Percentiles rank a stretch among this genome's conserved stretches.
phyloP scores from a whole-genome alignment of 2,797 vertebrate genomes.

The Acanthurus lineatus region DNA sequence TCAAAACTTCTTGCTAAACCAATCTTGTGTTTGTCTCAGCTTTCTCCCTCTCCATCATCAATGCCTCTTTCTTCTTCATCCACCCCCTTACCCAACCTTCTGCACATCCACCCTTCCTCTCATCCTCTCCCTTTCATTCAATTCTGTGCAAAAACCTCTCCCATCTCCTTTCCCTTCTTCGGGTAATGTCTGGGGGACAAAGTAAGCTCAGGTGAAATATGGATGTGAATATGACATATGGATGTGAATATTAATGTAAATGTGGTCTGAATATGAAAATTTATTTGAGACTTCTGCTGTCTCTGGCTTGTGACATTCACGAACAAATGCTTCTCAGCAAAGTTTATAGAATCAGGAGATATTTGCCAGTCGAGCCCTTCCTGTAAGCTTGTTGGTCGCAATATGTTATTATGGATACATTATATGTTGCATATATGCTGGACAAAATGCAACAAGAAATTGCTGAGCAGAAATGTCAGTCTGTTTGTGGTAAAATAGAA shows the following conservation, averaged over 20 bases:
- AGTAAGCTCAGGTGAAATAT: conserved; percentile 20
- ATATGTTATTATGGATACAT: not conserved
- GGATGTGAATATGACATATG: conserved; percentile 13
- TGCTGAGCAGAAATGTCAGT: not conserved
- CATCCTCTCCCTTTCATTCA: not conserved
- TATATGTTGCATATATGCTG: not conserved
- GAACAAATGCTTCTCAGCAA: not conserved
- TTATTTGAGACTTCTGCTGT: not conserved
- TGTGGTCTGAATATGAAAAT: conserved; percentile 22
- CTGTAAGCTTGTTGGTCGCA: not conserved
- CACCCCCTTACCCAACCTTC: not conserved
- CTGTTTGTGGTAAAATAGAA: not conserved
- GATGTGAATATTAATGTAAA: conserved; percentile 35
- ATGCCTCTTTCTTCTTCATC: conserved; percentile 6
- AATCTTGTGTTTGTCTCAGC: not conserved
- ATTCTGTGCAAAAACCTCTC: conserved; percentile 9
- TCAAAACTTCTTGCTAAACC: conserved; percentile 3
- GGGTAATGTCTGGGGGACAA: conserved; percentile 24
- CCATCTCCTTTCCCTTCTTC: not conserved
- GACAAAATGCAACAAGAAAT: not conserved
- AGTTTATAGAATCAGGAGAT: too few relatives aligned
- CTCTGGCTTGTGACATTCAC: conserved; percentile 8
- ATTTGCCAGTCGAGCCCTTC: not conserved
- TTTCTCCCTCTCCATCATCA: not conserved
- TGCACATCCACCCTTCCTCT: conserved; percentile 18